A percentile compares a stretch with the other conserved stretches of the same genome.
phyloP scores from a whole-genome alignment of 1,140 invertebrate genomes.

The Lepidurus arcticus region DNA sequence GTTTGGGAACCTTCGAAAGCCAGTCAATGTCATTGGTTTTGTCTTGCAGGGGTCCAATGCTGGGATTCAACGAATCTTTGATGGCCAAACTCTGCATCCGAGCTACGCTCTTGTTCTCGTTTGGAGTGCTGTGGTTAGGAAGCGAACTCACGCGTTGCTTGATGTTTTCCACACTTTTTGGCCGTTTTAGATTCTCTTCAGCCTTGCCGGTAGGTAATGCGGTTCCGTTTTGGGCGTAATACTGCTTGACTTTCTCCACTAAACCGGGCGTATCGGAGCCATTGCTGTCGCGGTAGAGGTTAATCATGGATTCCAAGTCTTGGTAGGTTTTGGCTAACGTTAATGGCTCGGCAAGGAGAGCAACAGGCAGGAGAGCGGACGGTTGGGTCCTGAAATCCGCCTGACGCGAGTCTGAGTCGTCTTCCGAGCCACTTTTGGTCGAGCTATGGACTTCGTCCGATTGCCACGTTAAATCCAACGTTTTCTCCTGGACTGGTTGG shows the following conservation, averaged over 20 bases:
- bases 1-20: background rate
- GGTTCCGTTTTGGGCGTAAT: background rate
- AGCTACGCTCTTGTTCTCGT: background rate
- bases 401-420: background rate
- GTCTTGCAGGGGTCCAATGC: background rate
- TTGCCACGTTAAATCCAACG: background rate
- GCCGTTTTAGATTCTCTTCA: too few species aligned
- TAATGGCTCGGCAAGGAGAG: background rate
- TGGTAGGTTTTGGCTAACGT: background rate
- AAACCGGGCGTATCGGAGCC: background rate
- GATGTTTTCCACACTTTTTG: background rate
- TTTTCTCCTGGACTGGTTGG: background rate
- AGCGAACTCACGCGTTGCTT: background rate
- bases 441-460: conserved; percentile 6
- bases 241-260: background rate
- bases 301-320: conserved; percentile 7
- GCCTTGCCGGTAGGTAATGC: too few species aligned
- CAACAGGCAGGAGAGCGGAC: background rate
- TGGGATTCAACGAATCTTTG: background rate
- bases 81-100: background rate
- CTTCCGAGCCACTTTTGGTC: conserved; percentile 6
- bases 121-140: background rate
- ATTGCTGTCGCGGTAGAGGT: background rate
- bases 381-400: background rate
- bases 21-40: background rate